Evolutionary conservation across 1,140 invertebrate genomes (phyloP), one percentile per base, ranked within the genome.

Genomic region (Pseudobourletiella spinata): DNA sequence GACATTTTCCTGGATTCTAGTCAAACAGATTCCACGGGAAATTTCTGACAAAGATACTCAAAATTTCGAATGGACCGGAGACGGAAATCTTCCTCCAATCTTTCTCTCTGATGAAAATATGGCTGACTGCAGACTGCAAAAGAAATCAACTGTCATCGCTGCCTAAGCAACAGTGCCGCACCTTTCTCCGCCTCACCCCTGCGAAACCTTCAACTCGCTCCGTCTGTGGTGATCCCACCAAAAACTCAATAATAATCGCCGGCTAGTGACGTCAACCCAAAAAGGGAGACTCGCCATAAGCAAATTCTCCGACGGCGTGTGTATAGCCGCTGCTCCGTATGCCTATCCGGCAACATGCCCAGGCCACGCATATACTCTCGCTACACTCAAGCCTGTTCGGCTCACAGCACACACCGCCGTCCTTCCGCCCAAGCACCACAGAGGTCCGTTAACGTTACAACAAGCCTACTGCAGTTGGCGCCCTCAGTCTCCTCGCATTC

Each of bases 1-100:
- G 87, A 87, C 87, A 90, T 90, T 79, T 77, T 85, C 77, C 79
- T 46, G 43, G 51, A 61, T 63, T 48, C n/a, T 29, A 57, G 39
- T 50, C 28, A 28, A 26, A 82, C 81, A 78, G 78, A 79, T 75
- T 52, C 52, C 46, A 60, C 58, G 30, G 26, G 26, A 35, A 50
- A 59, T 46, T 48, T 30, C 44, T 30, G 46, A 44, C 39, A 26
- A 42, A 43, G 26, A 26, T 29, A 42, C 39, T 26, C 43, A 25
- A 57, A 57, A 57, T 57, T 57, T n/a, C 56, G 43, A 57, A 25
- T 57, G 32, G n/a, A 39, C 32, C 32, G 32, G 32, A 39, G 32
- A 39, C 32, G 32, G 8, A 39, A 39, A 39, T 11, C 32, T 39
- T 20, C 8, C 8, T 46, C 22, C 18, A 18, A 46, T 59, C 25